Percentiles rank a stretch among this genome's conserved stretches.
phyloP scores from a whole-genome alignment of 2,888 invertebrate genomes.

The Orchestes rusci region DNA sequence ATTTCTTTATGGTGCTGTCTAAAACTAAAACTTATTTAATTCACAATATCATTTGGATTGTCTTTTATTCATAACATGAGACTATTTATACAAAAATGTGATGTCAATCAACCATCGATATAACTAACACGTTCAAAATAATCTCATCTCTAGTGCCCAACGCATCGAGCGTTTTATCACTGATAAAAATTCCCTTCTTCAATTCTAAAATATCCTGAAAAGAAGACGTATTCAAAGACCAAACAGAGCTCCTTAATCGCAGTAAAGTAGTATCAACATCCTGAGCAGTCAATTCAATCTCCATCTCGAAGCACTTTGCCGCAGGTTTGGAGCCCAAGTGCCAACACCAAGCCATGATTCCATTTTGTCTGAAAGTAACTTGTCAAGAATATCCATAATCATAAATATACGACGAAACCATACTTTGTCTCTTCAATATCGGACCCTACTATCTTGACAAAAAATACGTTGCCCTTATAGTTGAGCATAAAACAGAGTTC shows the following conservation, averaged over 20 bases:
- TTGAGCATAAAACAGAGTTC: slow-evolving; percentile 34
- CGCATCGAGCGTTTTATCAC: slow-evolving; percentile 26
- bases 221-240: slow-evolving; percentile 32
- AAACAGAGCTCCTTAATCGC: slow-evolving; percentile 33
- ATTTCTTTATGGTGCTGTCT: no score
- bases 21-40: no score
- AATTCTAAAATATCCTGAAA: slow-evolving; percentile 33
- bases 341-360: slow-evolving; percentile 37
- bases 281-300: slow-evolving; percentile 28
- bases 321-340: slow-evolving; percentile 30
- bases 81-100: no score
- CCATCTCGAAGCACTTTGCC: slow-evolving; percentile 34
- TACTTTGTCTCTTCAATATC: slow-evolving; percentile 12
- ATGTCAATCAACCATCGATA: no score
- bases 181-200: slow-evolving; percentile 35
- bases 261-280: slow-evolving; percentile 30
- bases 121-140: no score
- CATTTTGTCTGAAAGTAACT: slow-evolving; percentile 7
- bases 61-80: no score
- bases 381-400: slow-evolving; percentile 2
- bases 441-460: slow-evolving; percentile 30
- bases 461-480: slow-evolving; percentile 33
- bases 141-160: no score
- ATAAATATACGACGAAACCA: neutral
- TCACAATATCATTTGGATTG: no score